Conservation (phyloP, 2,797 vertebrate genomes). For the Brachymystax lenok region DNA sequence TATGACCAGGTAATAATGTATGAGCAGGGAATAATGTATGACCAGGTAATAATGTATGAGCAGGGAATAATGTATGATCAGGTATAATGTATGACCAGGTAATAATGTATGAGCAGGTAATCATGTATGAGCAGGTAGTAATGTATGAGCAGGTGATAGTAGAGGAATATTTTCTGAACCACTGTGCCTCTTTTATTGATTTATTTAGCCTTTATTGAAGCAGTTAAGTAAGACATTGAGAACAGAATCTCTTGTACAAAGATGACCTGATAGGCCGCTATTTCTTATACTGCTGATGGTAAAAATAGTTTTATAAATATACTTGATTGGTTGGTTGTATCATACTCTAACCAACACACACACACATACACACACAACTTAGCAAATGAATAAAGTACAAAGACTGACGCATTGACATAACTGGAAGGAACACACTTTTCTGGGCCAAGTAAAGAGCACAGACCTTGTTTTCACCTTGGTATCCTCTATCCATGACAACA, state of each 20-base stretch:
- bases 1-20: no score
- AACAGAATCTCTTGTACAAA: no score
- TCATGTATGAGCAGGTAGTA: no score
- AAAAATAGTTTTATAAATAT: not conserved
- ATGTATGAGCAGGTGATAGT: no score
- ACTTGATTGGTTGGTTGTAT: not conserved
- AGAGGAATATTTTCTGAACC: not conserved
- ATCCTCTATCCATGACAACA: slow-evolving; percentile 40
- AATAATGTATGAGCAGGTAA: no score
- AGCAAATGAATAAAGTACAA: slow-evolving; percentile 1
- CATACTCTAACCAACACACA: not conserved
- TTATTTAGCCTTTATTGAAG: no score
- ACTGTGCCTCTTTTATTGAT: no score
- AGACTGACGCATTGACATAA: slow-evolving; percentile 23
- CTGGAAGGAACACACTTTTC: slow-evolving; percentile 19
- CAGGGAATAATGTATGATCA: fast-evolving
- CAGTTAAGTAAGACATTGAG: no score
- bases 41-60: fast-evolving
- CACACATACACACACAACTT: not conserved
- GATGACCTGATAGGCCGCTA: not conserved
- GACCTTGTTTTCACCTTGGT: slow-evolving; percentile 34
- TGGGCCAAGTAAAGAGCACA: slow-evolving; percentile 20
- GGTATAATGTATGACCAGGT: no score
- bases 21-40: no score
- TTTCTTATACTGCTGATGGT: slow-evolving; percentile 6